Base-by-base conservation (phyloP, 2,113 vertebrate species). In the Brachirus orientalis region DNA sequence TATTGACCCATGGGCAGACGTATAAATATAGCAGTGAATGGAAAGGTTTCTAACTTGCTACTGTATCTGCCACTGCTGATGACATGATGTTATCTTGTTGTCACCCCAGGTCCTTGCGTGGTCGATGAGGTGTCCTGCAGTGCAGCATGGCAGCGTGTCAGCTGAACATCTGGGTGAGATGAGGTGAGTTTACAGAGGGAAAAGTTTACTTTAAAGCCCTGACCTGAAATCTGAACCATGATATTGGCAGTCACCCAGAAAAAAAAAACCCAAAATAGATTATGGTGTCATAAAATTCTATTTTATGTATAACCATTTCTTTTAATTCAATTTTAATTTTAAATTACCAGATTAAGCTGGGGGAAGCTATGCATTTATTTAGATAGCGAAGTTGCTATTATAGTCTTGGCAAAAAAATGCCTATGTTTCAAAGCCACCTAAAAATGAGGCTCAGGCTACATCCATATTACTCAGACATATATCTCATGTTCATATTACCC, bases 141-240 rank as follows among this genome's bases (percentile, higher is more conserved):
- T 86, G 50, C 72, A 67, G 59, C 78, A 88, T 89, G 83, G 60
- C 69, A 64, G 57, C 38, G 66, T 66, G 54, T 87, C 83, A 84
- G 72, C 44, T 79, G 72, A 81, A 64, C 64, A 28, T 70, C 82
- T 85, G 76, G 84, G 69, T 84, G 84, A 73, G 82, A 84, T 89
- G 90, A 92, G 91, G 91, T 90, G 77, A 86, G 91, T 80, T 18
- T 56, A 46, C 61, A 56, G 14, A 36, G 40, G 0, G 8, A 46
- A 43, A 44, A 20, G 45, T 53, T 28, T 6, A 28, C 28, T 28
- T n/a, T n/a, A n/a, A n/a, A n/a, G n/a, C n/a, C n/a, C n/a, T n/a
- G n/a, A n/a, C n/a, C n/a, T n/a, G n/a, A n/a, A 20, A 57, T 37
- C 19, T 11, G 33, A 50, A 59, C 37, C 18, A 9, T 16, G 22